Percentiles rank a stretch among this genome's conserved stretches.
Conservation (phyloP, 1,140 invertebrate species). For the Brachionus paranguensis region DNA sequence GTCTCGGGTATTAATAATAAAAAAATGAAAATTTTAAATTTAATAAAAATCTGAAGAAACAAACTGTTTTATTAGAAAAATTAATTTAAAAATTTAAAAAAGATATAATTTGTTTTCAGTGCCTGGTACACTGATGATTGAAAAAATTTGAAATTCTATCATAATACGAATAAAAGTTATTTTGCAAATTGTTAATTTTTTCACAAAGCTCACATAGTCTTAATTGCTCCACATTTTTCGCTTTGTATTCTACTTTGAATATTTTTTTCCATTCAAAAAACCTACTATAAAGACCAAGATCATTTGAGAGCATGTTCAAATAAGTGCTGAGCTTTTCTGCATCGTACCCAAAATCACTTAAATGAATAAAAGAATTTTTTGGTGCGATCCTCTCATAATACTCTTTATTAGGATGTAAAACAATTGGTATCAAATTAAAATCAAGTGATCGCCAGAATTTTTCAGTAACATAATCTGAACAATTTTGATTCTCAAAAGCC, state of each 20-base stretch:
- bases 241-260: neutral
- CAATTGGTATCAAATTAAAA: slow-evolving; percentile 46
- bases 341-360: slow-evolving; percentile 73
- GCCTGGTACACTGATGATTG: neutral
- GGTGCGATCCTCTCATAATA: slow-evolving; percentile 49
- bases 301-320: neutral
- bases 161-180: neutral
- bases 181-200: neutral
- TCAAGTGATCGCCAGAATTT: slow-evolving; percentile 56
- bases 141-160: neutral
- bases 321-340: neutral
- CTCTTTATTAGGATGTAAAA: slow-evolving; percentile 42
- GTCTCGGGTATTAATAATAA: too few relatives aligned
- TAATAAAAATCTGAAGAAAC: too few relatives aligned
- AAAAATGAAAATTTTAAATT: too few relatives aligned
- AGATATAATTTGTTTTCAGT: too few relatives aligned
- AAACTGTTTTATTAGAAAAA: too few relatives aligned
- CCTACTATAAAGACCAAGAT: neutral
- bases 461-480: slow-evolving; percentile 57
- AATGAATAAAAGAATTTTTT: slow-evolving; percentile 79
- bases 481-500: slow-evolving; percentile 66
- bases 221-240: neutral
- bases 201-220: slow-evolving; percentile 7
- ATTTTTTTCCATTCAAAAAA: slow-evolving; percentile 31
- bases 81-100: too few relatives aligned